phyloP scores from a whole-genome alignment of 2,888 invertebrate genomes.

The Dichetophora obliterata region DNA sequence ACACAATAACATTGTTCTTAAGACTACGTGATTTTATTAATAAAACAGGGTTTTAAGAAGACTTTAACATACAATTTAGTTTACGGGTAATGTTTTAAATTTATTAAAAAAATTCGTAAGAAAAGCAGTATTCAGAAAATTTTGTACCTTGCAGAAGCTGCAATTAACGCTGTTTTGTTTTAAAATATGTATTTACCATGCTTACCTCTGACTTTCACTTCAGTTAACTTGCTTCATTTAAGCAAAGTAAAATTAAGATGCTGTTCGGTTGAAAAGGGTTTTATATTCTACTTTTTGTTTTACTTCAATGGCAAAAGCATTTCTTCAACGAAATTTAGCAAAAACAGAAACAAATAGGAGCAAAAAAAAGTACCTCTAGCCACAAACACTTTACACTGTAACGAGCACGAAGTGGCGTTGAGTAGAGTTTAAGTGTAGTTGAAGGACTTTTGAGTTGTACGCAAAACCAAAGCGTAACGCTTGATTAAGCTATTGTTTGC shows the following conservation, averaged over 20 bases:
- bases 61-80: too few species aligned
- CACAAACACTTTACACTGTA: neutral
- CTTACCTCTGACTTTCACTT: neutral
- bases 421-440: constrained; percentile 16
- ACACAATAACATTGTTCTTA: too few species aligned
- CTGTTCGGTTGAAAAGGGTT: neutral
- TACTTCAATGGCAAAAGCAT: neutral
- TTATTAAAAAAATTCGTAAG: too few species aligned
- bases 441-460: constrained; percentile 18
- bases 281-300: neutral
- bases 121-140: too few species aligned
- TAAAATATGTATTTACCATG: too few species aligned
- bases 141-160: neutral
- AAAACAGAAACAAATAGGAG: neutral
- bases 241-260: neutral
- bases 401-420: constrained; percentile 17
- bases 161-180: neutral
- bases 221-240: neutral
- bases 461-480: constrained; percentile 18
- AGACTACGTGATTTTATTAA: too few species aligned
- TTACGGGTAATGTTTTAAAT: too few species aligned
- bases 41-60: too few species aligned
- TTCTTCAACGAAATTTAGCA: neutral
- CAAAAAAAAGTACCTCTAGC: neutral
- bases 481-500: constrained; percentile 37